phyloP scores from a whole-genome alignment of 2,888 invertebrate species.

The Drosophila paranaensis region DNA sequence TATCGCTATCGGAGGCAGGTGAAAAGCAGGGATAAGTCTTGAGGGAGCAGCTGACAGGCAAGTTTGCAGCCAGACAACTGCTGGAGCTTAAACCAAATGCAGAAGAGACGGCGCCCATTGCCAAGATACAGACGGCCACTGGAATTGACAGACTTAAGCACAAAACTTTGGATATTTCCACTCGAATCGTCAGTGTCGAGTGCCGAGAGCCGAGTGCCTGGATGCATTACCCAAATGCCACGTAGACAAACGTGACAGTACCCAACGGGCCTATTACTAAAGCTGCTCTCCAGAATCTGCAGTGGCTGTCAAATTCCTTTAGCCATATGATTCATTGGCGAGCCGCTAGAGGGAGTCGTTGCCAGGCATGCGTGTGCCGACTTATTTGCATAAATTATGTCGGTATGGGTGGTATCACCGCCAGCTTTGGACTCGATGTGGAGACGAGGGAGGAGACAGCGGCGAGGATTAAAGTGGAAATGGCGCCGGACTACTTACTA shows the following conservation, averaged over 20 bases:
- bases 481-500: slow-evolving; percentile 46
- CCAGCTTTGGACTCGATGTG: slow-evolving; percentile 1
- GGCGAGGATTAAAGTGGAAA: neutral
- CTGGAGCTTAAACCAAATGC: slow-evolving; percentile 34
- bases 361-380: slow-evolving; percentile 51
- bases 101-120: slow-evolving; percentile 18
- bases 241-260: slow-evolving; percentile 36
- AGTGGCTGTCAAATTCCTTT: slow-evolving; percentile 65
- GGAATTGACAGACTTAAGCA: slow-evolving; percentile 59
- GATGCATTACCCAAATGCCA: slow-evolving; percentile 67
- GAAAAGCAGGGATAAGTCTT: slow-evolving; percentile 10
- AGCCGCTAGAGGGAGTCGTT: slow-evolving; percentile 25
- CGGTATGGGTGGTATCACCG: slow-evolving; percentile 16
- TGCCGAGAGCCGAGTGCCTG: slow-evolving; percentile 43
- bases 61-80: slow-evolving; percentile 39
- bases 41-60: slow-evolving; percentile 12
- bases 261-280: slow-evolving; percentile 68
- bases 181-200: slow-evolving; percentile 30
- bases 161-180: slow-evolving; percentile 55
- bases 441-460: neutral
- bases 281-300: slow-evolving; percentile 29
- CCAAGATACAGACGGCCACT: slow-evolving; percentile 27
- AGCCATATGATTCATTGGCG: slow-evolving; percentile 68
- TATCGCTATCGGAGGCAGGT: slow-evolving; percentile 41
- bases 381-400: slow-evolving; percentile 71